Evolutionary conservation across 2,113 vertebrate species (phyloP).

Genomic region (Craseonycteris thonglongyai): DNA sequence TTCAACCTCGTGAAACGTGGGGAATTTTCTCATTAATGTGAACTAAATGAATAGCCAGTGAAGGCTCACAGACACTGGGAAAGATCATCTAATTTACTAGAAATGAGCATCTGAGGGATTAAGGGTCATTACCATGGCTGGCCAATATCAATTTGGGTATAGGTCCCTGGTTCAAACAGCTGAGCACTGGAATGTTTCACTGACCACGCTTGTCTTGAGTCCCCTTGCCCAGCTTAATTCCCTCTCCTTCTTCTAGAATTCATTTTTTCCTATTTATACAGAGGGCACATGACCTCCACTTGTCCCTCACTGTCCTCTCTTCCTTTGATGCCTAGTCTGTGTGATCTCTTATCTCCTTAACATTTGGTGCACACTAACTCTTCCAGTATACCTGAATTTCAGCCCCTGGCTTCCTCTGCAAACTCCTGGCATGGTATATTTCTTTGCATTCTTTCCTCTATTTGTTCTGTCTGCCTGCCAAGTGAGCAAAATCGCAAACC

Average conservation of each 20-base stretch:
- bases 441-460: background rate
- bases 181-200: background rate
- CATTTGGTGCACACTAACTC: background rate
- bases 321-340: background rate
- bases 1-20: background rate
- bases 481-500: background rate
- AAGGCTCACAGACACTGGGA: background rate
- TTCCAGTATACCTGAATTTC: background rate
- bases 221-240: background rate
- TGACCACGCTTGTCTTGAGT: background rate
- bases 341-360: background rate
- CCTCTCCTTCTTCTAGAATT: background rate
- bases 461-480: background rate
- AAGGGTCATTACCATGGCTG: background rate
- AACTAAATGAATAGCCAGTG: conserved; percentile 4
- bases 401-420: background rate
- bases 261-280: background rate
- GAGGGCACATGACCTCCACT: background rate
- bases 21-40: conserved; percentile 24
- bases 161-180: background rate
- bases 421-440: background rate
- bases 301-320: background rate
- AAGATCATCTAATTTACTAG: conserved; percentile 5
- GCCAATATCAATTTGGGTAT: background rate
- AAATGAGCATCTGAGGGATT: background rate